Conservation (phyloP, 2,797 vertebrate genomes). For the Nyctibius grandis region DNA sequence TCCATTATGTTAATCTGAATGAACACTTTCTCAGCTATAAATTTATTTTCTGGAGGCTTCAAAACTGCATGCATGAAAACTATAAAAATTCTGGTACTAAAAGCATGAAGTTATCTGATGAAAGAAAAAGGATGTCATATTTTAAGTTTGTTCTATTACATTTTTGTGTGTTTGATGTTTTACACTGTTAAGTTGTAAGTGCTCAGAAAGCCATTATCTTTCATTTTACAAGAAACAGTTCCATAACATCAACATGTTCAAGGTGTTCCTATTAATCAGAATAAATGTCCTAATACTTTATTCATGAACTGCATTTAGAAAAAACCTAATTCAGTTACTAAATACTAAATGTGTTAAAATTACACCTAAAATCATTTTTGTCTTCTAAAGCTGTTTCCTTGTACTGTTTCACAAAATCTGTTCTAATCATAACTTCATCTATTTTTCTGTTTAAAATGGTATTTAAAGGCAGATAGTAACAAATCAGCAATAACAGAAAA, state of each 20-base stretch:
- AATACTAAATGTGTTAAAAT: background rate
- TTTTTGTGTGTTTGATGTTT: background rate
- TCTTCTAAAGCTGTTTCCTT: background rate
- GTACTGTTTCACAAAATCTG: background rate
- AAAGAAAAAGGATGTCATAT: background rate
- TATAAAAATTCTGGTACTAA: constrained; percentile 21
- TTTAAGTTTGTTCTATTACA: background rate
- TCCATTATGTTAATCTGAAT: background rate
- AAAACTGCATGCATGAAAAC: background rate
- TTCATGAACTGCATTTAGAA: constrained; percentile 15
- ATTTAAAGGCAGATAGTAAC: background rate
- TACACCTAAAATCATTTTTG: background rate
- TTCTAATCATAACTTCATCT: constrained; percentile 30
- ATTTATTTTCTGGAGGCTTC: background rate
- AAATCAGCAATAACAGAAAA: background rate
- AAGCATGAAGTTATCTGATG: background rate
- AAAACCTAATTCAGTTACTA: constrained; percentile 37
- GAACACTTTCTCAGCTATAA: background rate
- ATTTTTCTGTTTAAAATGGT: constrained; percentile 38
- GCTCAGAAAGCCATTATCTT: background rate
- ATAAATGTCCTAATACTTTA: constrained; percentile 28
- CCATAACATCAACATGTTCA: background rate
- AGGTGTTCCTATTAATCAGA: constrained; percentile 20
- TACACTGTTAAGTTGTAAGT: background rate
- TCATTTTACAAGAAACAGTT: background rate